Evolutionary conservation across 2,888 invertebrate species (phyloP).

Genomic region (Zelleria hepariella): DNA sequence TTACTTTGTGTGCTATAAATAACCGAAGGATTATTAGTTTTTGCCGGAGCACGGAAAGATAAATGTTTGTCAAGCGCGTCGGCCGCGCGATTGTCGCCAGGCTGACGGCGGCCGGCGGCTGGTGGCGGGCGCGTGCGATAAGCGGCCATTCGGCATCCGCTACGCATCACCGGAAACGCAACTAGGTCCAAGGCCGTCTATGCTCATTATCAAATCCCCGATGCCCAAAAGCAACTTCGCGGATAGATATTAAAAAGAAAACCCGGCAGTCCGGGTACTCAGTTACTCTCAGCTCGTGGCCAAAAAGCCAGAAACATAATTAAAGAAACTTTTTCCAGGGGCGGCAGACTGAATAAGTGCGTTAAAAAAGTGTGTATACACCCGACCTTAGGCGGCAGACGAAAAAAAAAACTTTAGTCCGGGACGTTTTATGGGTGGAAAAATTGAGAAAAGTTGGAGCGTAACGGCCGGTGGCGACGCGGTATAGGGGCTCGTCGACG

Average conservation of each 20-base stretch:
- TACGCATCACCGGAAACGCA: slow-evolving; percentile 11
- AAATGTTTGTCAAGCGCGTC: slow-evolving; percentile 2
- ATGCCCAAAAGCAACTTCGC: not conserved
- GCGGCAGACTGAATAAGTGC: slow-evolving; percentile 62
- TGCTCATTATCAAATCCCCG: slow-evolving; percentile 2
- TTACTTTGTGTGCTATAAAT: not conserved
- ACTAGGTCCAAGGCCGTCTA: slow-evolving; percentile 9
- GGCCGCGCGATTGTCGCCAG: slow-evolving; percentile 13
- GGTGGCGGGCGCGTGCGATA: slow-evolving; percentile 6
- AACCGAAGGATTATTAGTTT: not conserved
- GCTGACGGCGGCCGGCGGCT: slow-evolving; percentile 11
- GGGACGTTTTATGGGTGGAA: slow-evolving; percentile 68
- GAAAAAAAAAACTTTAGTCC: slow-evolving; percentile 60
- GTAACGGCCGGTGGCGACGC: slow-evolving; percentile 66
- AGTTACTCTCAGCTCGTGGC: slow-evolving; percentile 1
- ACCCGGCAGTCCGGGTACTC: not conserved
- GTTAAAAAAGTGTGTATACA: slow-evolving; percentile 70
- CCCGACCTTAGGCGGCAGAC: slow-evolving; percentile 62
- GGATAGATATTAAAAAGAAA: not conserved
- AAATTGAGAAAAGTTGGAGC: slow-evolving; percentile 70
- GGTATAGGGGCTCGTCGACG: slow-evolving; percentile 40
- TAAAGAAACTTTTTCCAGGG: slow-evolving; percentile 47
- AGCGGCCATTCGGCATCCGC: slow-evolving; percentile 7
- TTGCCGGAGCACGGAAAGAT: not conserved
- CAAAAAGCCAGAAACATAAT: slow-evolving; percentile 32